These are phyloP conservation scores for Oceanodroma leucorhoa DNA, from an alignment of 2,797 vertebrate genomes.

Conservation along the genomic window DNA sequence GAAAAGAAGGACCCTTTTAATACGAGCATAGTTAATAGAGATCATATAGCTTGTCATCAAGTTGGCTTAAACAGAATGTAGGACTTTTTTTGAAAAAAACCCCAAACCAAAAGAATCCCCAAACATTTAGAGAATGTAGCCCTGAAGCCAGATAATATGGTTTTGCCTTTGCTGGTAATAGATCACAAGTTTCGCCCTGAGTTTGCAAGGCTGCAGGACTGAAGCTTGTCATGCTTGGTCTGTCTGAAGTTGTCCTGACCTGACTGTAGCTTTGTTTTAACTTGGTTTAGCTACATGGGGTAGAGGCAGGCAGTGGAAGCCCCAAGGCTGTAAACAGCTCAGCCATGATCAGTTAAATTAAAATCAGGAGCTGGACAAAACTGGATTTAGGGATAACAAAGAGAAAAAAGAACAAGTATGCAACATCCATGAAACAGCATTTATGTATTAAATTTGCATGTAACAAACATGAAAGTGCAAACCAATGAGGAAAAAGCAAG, in stretches of 20 bases:
- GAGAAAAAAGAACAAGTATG: neutral
- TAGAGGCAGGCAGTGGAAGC: neutral
- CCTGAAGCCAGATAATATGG: neutral
- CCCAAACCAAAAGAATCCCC: neutral
- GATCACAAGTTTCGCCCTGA: neutral
- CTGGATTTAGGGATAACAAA: neutral
- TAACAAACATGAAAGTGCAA: neutral
- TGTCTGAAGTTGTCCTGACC: neutral
- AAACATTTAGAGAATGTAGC: neutral
- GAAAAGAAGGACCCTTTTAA: neutral
- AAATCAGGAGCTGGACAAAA: neutral
- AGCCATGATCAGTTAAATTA: neutral
- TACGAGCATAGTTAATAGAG: neutral
- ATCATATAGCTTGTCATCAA: neutral
- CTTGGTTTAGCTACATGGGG: neutral
- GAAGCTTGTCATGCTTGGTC: neutral
- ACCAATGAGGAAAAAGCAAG: neutral
- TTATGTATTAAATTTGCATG: neutral
- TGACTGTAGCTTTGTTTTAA: neutral
- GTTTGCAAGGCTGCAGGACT: accelerated
- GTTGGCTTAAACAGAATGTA: neutral
- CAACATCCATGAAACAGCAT: neutral
- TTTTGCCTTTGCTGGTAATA: neutral
- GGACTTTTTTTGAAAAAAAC: neutral
- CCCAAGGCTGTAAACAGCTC: neutral